Evolutionary conservation across 2,113 vertebrate genomes (phyloP).

Genomic region (Nothoprocta perdicaria): DNA sequence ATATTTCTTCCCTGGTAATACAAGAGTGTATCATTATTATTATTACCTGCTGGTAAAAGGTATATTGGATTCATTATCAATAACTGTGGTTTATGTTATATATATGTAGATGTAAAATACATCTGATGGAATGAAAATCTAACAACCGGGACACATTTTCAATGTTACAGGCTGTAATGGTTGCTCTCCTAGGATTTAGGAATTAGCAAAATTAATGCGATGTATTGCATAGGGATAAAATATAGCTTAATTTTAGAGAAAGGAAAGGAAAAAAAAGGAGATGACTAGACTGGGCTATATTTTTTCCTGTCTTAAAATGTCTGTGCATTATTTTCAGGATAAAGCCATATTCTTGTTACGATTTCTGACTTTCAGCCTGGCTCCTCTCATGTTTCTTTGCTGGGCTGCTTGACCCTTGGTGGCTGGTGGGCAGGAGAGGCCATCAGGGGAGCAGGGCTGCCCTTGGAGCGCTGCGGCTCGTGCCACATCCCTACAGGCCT

Average conservation of each 20-base stretch:
- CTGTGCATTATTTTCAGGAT: neutral
- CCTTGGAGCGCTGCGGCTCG: neutral
- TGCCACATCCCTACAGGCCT: neutral
- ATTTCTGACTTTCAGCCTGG: neutral
- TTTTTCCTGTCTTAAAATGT: neutral
- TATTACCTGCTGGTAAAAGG: conserved; percentile 27
- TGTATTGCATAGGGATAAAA: conserved; percentile 5
- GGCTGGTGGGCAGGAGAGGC: neutral
- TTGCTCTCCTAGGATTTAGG: neutral
- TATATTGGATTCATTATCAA: neutral
- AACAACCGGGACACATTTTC: neutral
- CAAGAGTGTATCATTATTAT: conserved; percentile 1
- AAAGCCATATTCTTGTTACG: neutral
- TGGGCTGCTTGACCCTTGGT: neutral
- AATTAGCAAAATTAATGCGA: conserved; percentile 41
- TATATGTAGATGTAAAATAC: conserved; percentile 11
- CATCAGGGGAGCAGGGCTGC: neutral
- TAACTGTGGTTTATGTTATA: conserved; percentile 8
- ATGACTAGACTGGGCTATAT: neutral
- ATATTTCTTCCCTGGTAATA: conserved; percentile 18
- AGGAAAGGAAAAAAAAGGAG: neutral
- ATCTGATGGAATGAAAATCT: conserved; percentile 6
- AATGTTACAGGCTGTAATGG: neutral
- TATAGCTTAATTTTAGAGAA: neutral
- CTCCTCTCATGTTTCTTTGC: neutral